A percentile compares a stretch with the other conserved stretches of the same genome.
Evolutionary conservation across 2,888 invertebrate species (phyloP).

Genomic region (Thelaira solivaga): DNA sequence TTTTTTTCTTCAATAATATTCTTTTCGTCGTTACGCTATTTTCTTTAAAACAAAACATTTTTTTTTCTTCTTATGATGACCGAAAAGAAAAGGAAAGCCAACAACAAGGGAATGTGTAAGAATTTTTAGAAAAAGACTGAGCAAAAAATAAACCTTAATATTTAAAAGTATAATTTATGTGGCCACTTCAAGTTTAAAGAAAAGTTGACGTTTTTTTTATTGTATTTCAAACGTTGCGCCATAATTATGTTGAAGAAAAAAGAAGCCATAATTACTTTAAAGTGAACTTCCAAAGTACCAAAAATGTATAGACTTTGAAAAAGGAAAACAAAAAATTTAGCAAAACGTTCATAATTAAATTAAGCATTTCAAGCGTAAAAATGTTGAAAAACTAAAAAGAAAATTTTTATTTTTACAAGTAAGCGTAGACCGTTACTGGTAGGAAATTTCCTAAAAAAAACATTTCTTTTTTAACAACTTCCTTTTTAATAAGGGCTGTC

Average conservation of each 20-base stretch:
- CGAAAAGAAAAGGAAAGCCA: neutral
- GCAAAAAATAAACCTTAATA: neutral
- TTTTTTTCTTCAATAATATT: neutral
- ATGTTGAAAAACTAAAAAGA: no score
- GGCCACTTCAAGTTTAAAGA: conserved; percentile 43
- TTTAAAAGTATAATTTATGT: conserved; percentile 22
- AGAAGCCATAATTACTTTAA: conserved; percentile 48
- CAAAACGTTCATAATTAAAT: conserved; percentile 45
- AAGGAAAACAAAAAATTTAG: neutral
- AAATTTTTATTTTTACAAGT: no score
- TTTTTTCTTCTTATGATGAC: neutral
- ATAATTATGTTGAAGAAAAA: conserved; percentile 51
- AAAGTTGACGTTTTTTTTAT: conserved; percentile 21
- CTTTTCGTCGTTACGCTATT: neutral
- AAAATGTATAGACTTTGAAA: no score
- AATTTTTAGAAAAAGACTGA: conserved; percentile 13
- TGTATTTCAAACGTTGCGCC: conserved; percentile 11
- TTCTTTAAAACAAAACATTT: conserved; percentile 12
- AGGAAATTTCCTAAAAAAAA: no score
- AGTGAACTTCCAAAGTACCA: conserved; percentile 43
- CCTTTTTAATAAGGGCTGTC: no score
- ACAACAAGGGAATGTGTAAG: neutral
- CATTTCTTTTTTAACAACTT: no score
- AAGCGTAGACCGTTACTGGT: no score
- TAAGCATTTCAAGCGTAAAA: conserved; percentile 43